Evolutionary conservation across 2,888 invertebrate genomes (phyloP).

Genomic region (Clepsis dumicolana): DNA sequence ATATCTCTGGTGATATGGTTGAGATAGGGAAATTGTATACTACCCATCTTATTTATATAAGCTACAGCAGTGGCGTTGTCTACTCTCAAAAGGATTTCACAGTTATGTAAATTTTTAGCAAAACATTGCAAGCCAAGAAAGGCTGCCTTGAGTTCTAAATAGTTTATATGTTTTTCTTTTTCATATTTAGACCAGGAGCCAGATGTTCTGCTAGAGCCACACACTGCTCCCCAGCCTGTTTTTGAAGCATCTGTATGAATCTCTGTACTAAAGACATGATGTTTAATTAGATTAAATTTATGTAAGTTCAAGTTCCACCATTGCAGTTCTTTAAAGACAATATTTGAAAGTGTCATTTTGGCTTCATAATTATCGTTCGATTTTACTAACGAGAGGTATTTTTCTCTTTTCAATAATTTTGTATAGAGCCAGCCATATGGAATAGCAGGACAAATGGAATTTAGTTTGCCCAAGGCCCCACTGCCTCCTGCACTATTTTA

Average conservation of each 20-base stretch:
- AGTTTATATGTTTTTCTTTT: background rate
- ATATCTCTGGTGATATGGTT: conserved; percentile 19
- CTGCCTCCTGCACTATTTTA: background rate
- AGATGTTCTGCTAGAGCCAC: background rate
- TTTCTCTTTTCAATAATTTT: conserved; percentile 36
- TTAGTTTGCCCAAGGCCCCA: background rate
- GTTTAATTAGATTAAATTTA: background rate
- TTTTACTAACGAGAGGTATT: conserved; percentile 23
- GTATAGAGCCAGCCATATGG: conserved; percentile 38
- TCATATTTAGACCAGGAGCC: background rate
- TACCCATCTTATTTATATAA: conserved; percentile 16
- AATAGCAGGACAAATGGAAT: conserved; percentile 34
- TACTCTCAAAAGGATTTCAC: background rate
- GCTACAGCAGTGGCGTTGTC: background rate
- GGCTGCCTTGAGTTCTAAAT: background rate
- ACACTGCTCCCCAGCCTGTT: background rate
- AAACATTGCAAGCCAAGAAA: background rate
- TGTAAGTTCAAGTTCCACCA: conserved; percentile 28
- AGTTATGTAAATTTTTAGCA: background rate
- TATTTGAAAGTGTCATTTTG: background rate
- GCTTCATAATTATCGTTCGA: conserved; percentile 25
- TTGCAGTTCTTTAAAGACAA: conserved; percentile 15
- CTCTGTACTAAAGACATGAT: conserved; percentile 11
- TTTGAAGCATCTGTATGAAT: background rate
- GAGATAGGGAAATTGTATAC: conserved; percentile 15